Percentiles rank a stretch among this genome's conserved stretches.
phyloP scores from a whole-genome alignment of 2,797 vertebrate species.

The Danionella dracula region DNA sequence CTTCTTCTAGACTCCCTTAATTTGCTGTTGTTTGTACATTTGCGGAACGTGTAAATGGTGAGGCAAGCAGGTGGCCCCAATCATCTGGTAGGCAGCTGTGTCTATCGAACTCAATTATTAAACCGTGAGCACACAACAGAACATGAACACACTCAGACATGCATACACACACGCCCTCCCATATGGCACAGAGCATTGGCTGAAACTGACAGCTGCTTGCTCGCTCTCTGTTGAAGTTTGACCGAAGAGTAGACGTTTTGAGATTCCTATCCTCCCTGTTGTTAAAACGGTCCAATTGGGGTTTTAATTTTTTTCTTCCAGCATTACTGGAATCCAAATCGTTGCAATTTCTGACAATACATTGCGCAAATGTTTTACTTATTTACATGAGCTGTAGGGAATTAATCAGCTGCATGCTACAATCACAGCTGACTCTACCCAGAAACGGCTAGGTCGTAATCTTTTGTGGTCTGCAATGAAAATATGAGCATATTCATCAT shows the following conservation, averaged over 20 bases:
- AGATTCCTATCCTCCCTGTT: neutral
- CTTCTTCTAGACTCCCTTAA: constrained; percentile 52
- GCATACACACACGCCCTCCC: constrained; percentile 5
- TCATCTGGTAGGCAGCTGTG: constrained; percentile 75
- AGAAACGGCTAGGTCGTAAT: constrained; percentile 6
- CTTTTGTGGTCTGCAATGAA: neutral
- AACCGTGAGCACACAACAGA: constrained; percentile 60
- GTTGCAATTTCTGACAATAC: constrained; percentile 43
- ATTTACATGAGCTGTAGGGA: neutral
- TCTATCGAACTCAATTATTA: constrained; percentile 64
- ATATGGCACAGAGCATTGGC: neutral
- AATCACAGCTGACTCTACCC: constrained; percentile 1
- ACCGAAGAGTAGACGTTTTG: neutral
- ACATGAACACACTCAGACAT: constrained; percentile 12
- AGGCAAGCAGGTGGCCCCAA: constrained; percentile 70
- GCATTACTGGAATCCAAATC: constrained; percentile 16
- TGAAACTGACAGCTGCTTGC: constrained; percentile 24
- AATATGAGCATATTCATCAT: too few relatives aligned
- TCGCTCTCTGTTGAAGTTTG: neutral
- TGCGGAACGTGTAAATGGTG: constrained; percentile 66
- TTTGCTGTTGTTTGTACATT: constrained; percentile 71
- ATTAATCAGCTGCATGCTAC: constrained; percentile 12
- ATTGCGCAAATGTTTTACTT: constrained; percentile 50
- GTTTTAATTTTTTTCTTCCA: neutral
- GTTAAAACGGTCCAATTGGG: constrained; percentile 1